These are phyloP conservation scores for Saccopteryx bilineata DNA, from an alignment of 2,113 vertebrate species.

Conservation along the genomic window DNA sequence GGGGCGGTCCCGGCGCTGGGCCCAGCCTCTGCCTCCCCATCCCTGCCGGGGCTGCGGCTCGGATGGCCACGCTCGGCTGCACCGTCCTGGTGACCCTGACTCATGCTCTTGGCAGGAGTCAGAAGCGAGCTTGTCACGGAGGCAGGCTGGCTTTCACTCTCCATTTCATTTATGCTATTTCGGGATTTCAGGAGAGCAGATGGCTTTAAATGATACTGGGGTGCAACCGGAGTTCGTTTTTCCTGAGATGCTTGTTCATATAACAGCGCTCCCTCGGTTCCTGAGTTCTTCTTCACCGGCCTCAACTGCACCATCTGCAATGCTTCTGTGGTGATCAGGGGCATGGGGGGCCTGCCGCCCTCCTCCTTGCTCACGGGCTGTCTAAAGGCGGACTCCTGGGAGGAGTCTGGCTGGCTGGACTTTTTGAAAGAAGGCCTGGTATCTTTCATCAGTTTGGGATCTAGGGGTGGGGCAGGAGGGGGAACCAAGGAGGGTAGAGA, in stretches of 20 bases:
- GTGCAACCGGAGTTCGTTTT: slow-evolving; percentile 80
- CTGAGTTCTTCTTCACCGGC: slow-evolving; percentile 89
- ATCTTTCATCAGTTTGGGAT: slow-evolving; percentile 87
- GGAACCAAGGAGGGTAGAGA: slow-evolving; percentile 70
- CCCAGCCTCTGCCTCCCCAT: slow-evolving; percentile 67
- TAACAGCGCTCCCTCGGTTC: slow-evolving; percentile 76
- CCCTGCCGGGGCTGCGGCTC: slow-evolving; percentile 37
- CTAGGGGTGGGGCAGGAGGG: slow-evolving; percentile 86
- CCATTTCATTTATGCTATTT: slow-evolving; percentile 85
- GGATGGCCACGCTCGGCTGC: background rate
- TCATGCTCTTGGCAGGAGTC: slow-evolving; percentile 82
- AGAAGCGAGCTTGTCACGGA: slow-evolving; percentile 86
- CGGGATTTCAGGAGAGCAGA: slow-evolving; percentile 86
- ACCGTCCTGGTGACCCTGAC: slow-evolving; percentile 76
- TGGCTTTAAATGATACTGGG: slow-evolving; percentile 84
- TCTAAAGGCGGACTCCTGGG: slow-evolving; percentile 70
- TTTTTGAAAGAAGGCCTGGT: slow-evolving; percentile 81
- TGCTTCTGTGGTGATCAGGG: slow-evolving; percentile 93
- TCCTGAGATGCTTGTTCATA: slow-evolving; percentile 86
- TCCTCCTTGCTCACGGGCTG: slow-evolving; percentile 83
- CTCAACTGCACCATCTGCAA: slow-evolving; percentile 95
- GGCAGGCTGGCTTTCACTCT: slow-evolving; percentile 85
- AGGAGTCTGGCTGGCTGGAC: slow-evolving; percentile 68
- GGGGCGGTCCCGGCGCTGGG: slow-evolving; percentile 22
- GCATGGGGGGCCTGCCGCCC: slow-evolving; percentile 86